Evolutionary conservation across 2,797 vertebrate genomes (phyloP), one percentile per base, ranked within the genome.

Genomic region (Chlorospingus flavigularis): DNA sequence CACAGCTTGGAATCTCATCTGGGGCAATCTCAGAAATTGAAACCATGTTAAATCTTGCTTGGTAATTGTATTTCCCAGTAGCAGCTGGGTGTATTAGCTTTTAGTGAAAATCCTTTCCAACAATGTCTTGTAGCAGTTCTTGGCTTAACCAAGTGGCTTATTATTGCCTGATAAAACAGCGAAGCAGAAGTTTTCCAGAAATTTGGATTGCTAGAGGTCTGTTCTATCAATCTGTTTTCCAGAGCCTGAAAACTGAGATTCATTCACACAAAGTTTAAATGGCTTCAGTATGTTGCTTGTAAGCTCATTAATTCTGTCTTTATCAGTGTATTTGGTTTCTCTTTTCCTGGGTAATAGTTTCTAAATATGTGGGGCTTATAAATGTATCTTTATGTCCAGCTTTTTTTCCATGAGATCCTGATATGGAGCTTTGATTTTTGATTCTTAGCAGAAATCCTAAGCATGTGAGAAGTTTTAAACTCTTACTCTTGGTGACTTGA

Each of bases 301-400:
- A 58, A 93, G 60, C 87, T 76, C 82, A 94, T 97, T 95, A 93
- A 73, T 85, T 96, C 67, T 70, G 65, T 60, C 61, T 86, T 96
- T 96, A 86, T 93, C 76, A 53, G 62, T n/a, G 55, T 94, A 60
- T 94, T 86, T 96, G 75, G 39, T 91, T 91, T 94, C 94, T 94
- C 86, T 93, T 85, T 96, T 82, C 82, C 80, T 93, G 58, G 25
- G 17, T 89, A 92, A 79, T 92, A 90, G 42, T 88, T 95, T 94
- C 82, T 54, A 90, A 60, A 71, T 88, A 82, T 54, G 33, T 85
- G 43, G 19, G 13, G 7, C 92, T 96, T 89, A 91, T 57, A 63
- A 80, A 92, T 76, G 21, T 97, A 35, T 89, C 88, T 93, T 95
- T 91, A 90, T 30, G 65, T 85, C 67, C 70, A 86, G 37, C 26